Evolutionary conservation across 2,888 invertebrate species (phyloP).

Genomic region (Stenodema calcarata): DNA sequence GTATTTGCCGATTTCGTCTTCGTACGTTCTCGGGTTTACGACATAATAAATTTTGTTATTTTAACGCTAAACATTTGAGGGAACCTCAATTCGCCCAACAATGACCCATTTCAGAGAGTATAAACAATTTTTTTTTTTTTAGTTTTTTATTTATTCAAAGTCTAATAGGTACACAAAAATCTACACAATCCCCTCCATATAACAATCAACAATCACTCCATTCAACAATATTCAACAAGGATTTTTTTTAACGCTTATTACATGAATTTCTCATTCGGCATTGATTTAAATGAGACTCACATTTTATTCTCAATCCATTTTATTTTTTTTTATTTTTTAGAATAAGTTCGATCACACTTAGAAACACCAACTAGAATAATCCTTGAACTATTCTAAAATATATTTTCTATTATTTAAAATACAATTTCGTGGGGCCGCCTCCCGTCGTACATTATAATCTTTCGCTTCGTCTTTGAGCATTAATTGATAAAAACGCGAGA

Average conservation of each 20-base stretch:
- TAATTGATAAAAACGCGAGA: conserved; percentile 37
- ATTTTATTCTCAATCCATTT: neutral
- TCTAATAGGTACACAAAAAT: neutral
- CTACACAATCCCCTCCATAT: neutral
- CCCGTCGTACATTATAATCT: conserved; percentile 10
- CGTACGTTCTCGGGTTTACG: neutral
- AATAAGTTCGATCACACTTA: conserved; percentile 45
- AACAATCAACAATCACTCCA: neutral
- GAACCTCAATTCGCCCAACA: neutral
- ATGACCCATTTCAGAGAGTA: neutral
- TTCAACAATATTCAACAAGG: neutral
- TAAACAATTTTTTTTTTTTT: neutral
- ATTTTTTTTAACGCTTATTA: neutral
- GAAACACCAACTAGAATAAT: conserved; percentile 44
- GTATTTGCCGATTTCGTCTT: no score
- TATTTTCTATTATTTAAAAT: conserved; percentile 42
- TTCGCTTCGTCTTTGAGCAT: conserved; percentile 32
- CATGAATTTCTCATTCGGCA: neutral
- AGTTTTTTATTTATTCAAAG: neutral
- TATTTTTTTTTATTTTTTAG: no score
- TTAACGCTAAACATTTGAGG: neutral
- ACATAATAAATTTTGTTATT: neutral
- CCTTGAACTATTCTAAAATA: conserved; percentile 42
- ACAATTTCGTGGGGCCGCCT: conserved; percentile 34
- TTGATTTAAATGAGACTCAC: neutral